Conservation (phyloP, 2,113 vertebrate genomes). For the Atrichornis clamosus region DNA sequence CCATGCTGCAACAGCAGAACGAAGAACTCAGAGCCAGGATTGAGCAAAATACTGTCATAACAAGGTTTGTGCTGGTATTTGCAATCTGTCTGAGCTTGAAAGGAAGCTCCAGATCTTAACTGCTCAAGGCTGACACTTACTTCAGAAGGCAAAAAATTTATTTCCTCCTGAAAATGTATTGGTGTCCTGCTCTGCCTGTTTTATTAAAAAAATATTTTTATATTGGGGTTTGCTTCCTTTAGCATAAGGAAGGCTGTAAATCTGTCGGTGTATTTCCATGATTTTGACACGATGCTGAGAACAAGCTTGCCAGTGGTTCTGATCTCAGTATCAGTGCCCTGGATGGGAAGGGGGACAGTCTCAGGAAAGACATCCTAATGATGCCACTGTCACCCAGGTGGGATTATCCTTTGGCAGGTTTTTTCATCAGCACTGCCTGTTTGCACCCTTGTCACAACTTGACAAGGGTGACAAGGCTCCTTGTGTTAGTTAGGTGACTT, state of each 20-base stretch:
- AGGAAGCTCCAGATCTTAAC: neutral
- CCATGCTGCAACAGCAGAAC: slow-evolving; percentile 93
- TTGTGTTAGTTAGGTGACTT: neutral
- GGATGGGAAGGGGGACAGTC: neutral
- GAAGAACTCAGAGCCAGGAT: slow-evolving; percentile 93
- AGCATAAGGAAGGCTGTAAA: neutral
- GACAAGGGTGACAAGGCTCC: neutral
- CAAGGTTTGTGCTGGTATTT: slow-evolving; percentile 78
- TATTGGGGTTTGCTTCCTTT: neutral
- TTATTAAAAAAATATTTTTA: neutral
- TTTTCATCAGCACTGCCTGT: neutral
- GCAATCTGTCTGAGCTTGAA: neutral
- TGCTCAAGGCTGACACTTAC: neutral
- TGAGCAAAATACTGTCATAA: slow-evolving; percentile 88
- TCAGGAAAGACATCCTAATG: neutral
- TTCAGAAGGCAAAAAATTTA: neutral
- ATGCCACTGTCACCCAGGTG: neutral
- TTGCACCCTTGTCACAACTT: neutral
- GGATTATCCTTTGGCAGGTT: neutral
- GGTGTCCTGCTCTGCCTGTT: neutral
- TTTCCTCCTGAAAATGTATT: neutral
- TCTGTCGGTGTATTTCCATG: neutral
- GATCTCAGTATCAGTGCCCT: neutral
- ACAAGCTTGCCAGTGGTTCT: neutral
- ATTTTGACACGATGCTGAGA: neutral